Evolutionary conservation across 2,888 invertebrate genomes (phyloP), one percentile per base, ranked within the genome.

Genomic region (Cheiracanthium punctorium): DNA sequence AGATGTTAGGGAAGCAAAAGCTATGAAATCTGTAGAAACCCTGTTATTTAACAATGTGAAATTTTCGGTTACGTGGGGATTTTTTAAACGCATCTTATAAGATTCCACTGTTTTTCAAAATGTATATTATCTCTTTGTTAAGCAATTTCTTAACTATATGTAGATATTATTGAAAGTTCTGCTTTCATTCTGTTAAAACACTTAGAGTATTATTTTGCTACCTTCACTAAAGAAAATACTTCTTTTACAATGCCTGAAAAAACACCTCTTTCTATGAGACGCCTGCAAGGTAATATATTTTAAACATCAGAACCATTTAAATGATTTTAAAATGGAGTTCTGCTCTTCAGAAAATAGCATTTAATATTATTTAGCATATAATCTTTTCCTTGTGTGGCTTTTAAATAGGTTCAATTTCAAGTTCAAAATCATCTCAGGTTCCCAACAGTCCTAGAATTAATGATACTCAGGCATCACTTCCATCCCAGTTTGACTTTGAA

Each of bases 181-280:
- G 58, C 80, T 30, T 88, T 80, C 67, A 65, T 88, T 28, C 64
- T 88, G 5, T 43, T 85, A 14, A 77, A 64, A 10, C 86, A 88
- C 79, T 80, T 88, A 73, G 86, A 88, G 37, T 88, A 82, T 67
- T 88, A 80, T 72, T 84, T 88, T 30, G 10, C 79, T 12, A 65
- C 33, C 29, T 88, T 74, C 65, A 87, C 67, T 28, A 87, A 81
- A 80, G 73, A 77, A n/a, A 43, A 32, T 14, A 28, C 71, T 29
- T 41, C 81, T 14, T 77, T 87, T 29, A 30, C 48, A 32, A 12
- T 73, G 0, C 32, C 72, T 4, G 72, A 77, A 10, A 87, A 77
- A 48, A 69, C 85, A 0, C 64, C 30, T 10, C 52, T 71, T 29
- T 70, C 72, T 12, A 80, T 87, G 52, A 80, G 87, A n/a, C 71